Evolutionary conservation across 2,797 vertebrate genomes (phyloP), one percentile per base, ranked within the genome.

Genomic region (Coranthus polyacanthus): DNA sequence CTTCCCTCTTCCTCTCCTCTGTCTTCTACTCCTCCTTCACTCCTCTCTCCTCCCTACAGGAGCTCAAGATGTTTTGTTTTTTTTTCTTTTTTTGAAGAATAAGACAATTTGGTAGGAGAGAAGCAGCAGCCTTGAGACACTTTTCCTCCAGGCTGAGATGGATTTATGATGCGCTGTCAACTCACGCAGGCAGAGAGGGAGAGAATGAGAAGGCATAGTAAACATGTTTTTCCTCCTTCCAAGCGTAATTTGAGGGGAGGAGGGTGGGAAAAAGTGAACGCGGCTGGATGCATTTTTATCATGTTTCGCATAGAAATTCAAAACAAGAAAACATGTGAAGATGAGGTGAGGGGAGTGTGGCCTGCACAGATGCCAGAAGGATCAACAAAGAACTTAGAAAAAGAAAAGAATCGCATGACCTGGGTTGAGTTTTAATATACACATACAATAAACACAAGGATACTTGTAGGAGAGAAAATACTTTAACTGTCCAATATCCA

Each of bases 131-230:
- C 85, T 82, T 84, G 81, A 90, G 78, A 82, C 47, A 69, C 83
- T 82, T 81, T 84, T 86, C 83, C 88, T 87, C 71, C 76, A 36
- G 85, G 85, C 85, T 83, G 56, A 83, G 83, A 89, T 83, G 87
- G 86, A 90, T 89, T 89, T 89, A 88, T 84, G 88, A 88, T 79
- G 69, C 16, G 46, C 79, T 83, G 83, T 85, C 80, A 85, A 63
- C 70, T 81, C 56, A 67, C 6, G 15, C 69, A 56, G 59, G 41
- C 65, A 79, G 42, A 39, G 62, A 46, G 26, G 68, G 75, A 66
- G 45, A 78, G 82, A 71, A 79, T 85, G 83, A 80, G 63, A 78
- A 82, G 76, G 77, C 80, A 77, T 74, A 62, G 85, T 88, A 88
- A 89, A 91, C 84, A 88, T 80, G 81, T 85, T 88, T 29, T 86